Evolutionary conservation across 1,140 invertebrate genomes (phyloP).

Genomic region (Thaumetopoea pityocampa): DNA sequence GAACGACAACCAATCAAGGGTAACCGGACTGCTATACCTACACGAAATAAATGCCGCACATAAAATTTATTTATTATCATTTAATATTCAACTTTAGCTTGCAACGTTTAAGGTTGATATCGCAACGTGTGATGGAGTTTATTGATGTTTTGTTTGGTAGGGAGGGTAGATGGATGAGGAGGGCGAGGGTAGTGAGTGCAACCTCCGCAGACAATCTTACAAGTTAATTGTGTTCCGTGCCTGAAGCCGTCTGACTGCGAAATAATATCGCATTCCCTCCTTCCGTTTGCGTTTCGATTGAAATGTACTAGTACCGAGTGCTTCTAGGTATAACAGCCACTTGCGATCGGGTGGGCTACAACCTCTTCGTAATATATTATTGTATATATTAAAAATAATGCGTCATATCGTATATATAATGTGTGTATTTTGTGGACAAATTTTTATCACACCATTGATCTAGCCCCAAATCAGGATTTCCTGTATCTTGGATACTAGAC

Average conservation of each 20-base stretch:
- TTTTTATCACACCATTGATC: too few species aligned
- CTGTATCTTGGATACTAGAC: too few species aligned
- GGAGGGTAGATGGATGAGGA: slow-evolving; percentile 63
- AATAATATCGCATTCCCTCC: slow-evolving; percentile 60
- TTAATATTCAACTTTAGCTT: slow-evolving; percentile 30
- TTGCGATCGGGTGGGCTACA: too few species aligned
- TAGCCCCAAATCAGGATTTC: too few species aligned
- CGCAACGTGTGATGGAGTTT: slow-evolving; percentile 36
- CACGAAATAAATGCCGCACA: slow-evolving; percentile 73
- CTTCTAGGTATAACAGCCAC: too few species aligned
- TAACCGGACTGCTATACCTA: slow-evolving; percentile 77
- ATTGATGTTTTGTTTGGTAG: slow-evolving; percentile 74
- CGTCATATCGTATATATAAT: too few species aligned
- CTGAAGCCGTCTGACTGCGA: slow-evolving; percentile 63
- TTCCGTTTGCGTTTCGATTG: slow-evolving; percentile 3
- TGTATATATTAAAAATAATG: too few species aligned
- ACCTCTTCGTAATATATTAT: too few species aligned
- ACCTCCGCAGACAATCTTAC: slow-evolving; percentile 74
- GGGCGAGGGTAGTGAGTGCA: slow-evolving; percentile 64
- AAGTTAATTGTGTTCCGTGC: slow-evolving; percentile 75
- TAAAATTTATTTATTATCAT: slow-evolving; percentile 56
- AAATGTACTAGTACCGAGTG: too few species aligned
- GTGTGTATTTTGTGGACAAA: too few species aligned
- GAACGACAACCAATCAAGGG: slow-evolving; percentile 78
- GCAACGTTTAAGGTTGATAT: slow-evolving; percentile 29